A percentile compares a stretch with the other conserved stretches of the same genome.
Evolutionary conservation across 2,113 vertebrate species (phyloP).

Genomic region (Stegostoma tigrinum): DNA sequence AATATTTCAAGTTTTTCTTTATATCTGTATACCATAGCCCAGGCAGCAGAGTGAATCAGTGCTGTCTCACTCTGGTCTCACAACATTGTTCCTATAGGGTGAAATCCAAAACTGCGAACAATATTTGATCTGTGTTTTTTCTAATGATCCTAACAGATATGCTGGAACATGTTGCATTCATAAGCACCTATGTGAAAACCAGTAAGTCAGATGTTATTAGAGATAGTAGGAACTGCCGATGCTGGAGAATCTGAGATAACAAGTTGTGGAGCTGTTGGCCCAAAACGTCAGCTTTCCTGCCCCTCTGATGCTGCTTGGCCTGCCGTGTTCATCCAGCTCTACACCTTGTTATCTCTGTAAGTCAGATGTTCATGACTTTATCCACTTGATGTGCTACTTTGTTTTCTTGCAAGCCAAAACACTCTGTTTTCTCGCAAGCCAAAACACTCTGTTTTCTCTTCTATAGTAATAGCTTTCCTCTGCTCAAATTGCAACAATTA

Average conservation of each 20-base stretch:
- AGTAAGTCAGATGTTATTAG: no score
- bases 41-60: not conserved
- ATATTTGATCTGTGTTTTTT: not conserved
- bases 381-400: not conserved
- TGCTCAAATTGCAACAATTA: not conserved
- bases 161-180: not conserved
- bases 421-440: not conserved
- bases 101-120: no score
- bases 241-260: no score
- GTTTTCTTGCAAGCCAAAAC: not conserved
- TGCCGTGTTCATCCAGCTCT: no score
- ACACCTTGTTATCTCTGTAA: no score
- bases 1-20: not conserved
- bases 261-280: no score
- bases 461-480: not conserved
- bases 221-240: no score
- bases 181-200: no score
- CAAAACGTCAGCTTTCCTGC: no score
- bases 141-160: not conserved
- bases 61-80: no score
- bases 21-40: not conserved
- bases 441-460: not conserved
- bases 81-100: no score
- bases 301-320: no score
- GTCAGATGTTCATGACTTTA: not conserved